phyloP scores from a whole-genome alignment of 2,888 invertebrate species.

The Catocala sponsa region DNA sequence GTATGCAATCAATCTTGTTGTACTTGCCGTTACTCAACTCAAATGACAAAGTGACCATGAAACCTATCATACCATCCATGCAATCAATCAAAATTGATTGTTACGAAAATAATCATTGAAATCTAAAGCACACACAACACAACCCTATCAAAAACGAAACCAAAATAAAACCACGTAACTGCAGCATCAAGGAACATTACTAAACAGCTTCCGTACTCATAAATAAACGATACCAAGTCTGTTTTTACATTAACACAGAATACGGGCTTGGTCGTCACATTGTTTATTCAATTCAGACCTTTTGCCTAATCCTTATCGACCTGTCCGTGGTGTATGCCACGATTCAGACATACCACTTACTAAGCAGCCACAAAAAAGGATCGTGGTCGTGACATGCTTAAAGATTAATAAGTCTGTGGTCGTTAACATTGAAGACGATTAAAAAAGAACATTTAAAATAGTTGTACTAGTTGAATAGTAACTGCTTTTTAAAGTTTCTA shows the following conservation, averaged over 20 bases:
- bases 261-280: slow-evolving; percentile 67
- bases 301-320: slow-evolving; percentile 78
- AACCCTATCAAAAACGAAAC: not conserved
- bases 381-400: slow-evolving; percentile 10
- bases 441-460: slow-evolving; percentile 3
- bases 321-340: slow-evolving; percentile 56
- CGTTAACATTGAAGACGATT: slow-evolving; percentile 8
- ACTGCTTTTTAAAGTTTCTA: not conserved
- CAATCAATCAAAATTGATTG: no score
- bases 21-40: no score
- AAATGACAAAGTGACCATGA: no score
- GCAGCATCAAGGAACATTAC: slow-evolving; percentile 25
- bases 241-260: slow-evolving; percentile 70
- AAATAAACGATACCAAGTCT: slow-evolving; percentile 62
- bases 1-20: no score
- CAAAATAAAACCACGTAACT: slow-evolving; percentile 4
- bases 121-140: not conserved
- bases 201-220: slow-evolving; percentile 38
- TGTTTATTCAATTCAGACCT: slow-evolving; percentile 79
- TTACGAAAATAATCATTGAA: no score
- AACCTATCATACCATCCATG: no score
- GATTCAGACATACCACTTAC: slow-evolving; percentile 12
- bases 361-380: not conserved
- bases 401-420: slow-evolving; percentile 4
- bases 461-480: not conserved